These are phyloP conservation scores for Peromyscus attwateri DNA, from an alignment of 2,797 vertebrate species.

Conservation along the genomic window DNA sequence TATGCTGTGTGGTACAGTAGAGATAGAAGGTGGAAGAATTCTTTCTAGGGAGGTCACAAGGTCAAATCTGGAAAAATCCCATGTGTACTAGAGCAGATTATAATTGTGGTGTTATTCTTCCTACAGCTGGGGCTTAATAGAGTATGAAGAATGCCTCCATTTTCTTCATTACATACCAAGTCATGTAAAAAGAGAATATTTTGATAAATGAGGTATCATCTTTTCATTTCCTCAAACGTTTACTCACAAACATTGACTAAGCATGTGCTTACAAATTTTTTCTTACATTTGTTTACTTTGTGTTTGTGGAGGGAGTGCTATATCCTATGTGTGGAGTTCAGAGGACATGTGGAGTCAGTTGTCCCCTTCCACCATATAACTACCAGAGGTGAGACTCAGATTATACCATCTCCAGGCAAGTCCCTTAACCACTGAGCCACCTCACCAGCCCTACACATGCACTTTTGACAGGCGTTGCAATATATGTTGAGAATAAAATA, in stretches of 20 bases:
- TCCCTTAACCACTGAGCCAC: background rate
- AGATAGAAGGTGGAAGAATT: background rate
- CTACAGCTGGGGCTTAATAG: background rate
- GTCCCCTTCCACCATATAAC: background rate
- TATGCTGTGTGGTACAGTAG: background rate
- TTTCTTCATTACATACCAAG: background rate
- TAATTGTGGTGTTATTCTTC: background rate
- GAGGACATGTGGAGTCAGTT: background rate
- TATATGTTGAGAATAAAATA: background rate
- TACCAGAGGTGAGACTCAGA: background rate
- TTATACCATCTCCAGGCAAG: background rate
- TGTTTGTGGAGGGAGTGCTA: background rate
- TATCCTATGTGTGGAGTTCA: background rate
- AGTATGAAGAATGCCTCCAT: background rate
- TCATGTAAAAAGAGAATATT: background rate
- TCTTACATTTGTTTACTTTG: background rate
- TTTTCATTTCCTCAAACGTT: slow-evolving; percentile 9
- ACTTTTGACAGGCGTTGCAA: slow-evolving; percentile 2
- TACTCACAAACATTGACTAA: background rate
- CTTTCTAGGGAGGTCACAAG: background rate
- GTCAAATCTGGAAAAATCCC: background rate
- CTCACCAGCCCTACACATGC: background rate
- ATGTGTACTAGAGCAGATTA: background rate
- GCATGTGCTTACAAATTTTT: background rate
- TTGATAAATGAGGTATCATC: background rate